These are phyloP conservation scores for Ictidomys tridecemlineatus DNA, from an alignment of 2,113 vertebrate genomes.

Conservation along the genomic window DNA sequence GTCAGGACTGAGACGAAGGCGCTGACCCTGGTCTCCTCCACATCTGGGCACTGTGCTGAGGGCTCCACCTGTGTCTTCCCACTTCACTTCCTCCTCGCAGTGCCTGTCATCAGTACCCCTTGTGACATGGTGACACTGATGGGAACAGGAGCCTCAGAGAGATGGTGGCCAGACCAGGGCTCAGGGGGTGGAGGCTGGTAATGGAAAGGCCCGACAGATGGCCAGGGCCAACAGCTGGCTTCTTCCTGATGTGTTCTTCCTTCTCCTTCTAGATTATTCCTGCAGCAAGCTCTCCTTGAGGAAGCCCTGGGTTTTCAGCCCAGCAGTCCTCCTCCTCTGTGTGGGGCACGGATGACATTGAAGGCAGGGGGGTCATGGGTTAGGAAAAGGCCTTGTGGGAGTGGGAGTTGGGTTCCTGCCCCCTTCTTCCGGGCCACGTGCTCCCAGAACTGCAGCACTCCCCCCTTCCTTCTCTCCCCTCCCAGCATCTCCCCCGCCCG, in stretches of 20 bases:
- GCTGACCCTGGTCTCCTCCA: background rate
- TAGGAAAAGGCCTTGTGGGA: rapidly evolving
- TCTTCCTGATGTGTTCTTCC: background rate
- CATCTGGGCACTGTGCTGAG: background rate
- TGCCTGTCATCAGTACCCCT: background rate
- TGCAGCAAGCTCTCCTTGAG: background rate
- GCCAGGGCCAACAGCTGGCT: background rate
- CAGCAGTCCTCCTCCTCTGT: too few species aligned
- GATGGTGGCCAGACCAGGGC: background rate
- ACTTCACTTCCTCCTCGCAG: background rate
- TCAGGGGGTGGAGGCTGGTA: rapidly evolving
- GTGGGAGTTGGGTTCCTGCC: background rate
- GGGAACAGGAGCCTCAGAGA: background rate
- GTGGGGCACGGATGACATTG: background rate
- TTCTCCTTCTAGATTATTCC: background rate
- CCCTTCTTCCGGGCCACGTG: background rate
- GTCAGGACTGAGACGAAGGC: background rate
- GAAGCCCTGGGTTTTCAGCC: background rate
- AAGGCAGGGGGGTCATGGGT: rapidly evolving
- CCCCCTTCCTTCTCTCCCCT: background rate
- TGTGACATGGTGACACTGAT: background rate
- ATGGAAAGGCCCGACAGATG: background rate
- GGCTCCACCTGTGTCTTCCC: too few species aligned
- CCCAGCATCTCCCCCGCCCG: background rate
- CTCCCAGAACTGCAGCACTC: background rate